Base-by-base conservation (phyloP, 2,797 vertebrate genomes). In the Catamblyrhynchus diadema region DNA sequence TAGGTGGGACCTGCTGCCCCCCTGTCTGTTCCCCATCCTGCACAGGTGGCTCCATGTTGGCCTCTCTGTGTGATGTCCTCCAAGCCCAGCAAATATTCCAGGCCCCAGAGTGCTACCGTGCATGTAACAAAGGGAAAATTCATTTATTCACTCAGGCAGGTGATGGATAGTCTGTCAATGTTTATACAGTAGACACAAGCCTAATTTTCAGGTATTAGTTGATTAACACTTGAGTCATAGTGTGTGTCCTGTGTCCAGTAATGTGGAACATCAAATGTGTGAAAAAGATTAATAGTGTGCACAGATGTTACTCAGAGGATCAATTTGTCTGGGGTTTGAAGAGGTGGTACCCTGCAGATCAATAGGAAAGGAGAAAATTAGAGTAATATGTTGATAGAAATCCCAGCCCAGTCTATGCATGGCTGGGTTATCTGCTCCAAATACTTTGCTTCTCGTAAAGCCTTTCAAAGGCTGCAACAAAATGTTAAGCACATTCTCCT, bases 261-360 rank as follows among this genome's bases (percentile, higher is more conserved):
- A 97, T 95, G 95, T 92, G 91, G 95, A 97, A 95, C 91, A 96
- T 97, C 95, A 97, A 91, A 96, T 87, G 87, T 97, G 96, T 96
- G 96, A 97, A 96, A 72, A 69, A 97, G 97, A 97, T 98, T 98
- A 97, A 97, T 96, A 97, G 95, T 88, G 95, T 94, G 89, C 95
- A 95, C 93, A 97, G 97, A 97, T 97, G 97, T 96, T 97, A 96
- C 96, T 97, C 96, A 93, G 91, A 96, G 93, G 93, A 97, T 92
- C 96, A 97, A 98, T 98, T 97, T 97, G 92, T 97, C 96, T 97
- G 87, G 93, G 80, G 93, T 95, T 96, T 97, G 95, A 96, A 95
- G 94, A 97, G 96, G 96, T 96, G 94, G 94, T 97, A 95, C 90
- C 93, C 93, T 93, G 93, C 85, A 96, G 90, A 97, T 97, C 95